A percentile compares a stretch with the other conserved stretches of the same genome.
phyloP scores from a whole-genome alignment of 2,797 vertebrate species.

The Hydrophis major region DNA sequence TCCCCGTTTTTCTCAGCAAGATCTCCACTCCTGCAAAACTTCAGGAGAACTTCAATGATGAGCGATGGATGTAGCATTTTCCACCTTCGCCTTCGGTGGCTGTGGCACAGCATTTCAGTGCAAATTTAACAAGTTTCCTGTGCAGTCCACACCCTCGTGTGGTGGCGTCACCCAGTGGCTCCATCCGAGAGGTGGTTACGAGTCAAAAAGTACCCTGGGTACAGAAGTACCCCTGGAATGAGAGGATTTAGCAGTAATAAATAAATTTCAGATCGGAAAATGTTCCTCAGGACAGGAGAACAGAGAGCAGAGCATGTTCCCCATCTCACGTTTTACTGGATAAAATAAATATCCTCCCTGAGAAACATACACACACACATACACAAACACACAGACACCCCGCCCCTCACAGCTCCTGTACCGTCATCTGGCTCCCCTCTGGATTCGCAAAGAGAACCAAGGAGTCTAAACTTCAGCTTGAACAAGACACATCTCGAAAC shows the following conservation, averaged over 20 bases:
- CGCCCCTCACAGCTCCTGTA: neutral
- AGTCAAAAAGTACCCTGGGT: neutral
- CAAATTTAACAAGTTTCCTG: neutral
- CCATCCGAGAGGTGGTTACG: neutral
- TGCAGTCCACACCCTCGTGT: neutral
- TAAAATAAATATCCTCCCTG: constrained; percentile 10
- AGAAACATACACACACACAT: neutral
- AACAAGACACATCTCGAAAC: neutral
- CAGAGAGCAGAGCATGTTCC: neutral
- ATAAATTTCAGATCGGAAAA: constrained; percentile 23
- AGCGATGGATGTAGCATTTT: too few relatives aligned
- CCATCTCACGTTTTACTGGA: neutral
- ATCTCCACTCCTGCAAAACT: neutral
- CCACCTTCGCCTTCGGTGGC: neutral
- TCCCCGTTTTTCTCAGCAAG: neutral
- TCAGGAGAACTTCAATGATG: neutral
- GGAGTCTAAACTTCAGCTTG: neutral
- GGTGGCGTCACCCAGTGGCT: too few relatives aligned
- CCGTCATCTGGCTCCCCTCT: too few relatives aligned
- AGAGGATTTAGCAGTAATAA: constrained; percentile 7
- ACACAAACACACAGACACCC: neutral
- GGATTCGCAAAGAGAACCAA: neutral
- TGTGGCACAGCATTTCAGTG: neutral
- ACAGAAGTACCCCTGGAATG: too few relatives aligned
- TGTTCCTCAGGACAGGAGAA: neutral